Evolutionary conservation across 1,140 invertebrate genomes (phyloP), one percentile per base, ranked within the genome.

Genomic region (Sycophila sp.): DNA sequence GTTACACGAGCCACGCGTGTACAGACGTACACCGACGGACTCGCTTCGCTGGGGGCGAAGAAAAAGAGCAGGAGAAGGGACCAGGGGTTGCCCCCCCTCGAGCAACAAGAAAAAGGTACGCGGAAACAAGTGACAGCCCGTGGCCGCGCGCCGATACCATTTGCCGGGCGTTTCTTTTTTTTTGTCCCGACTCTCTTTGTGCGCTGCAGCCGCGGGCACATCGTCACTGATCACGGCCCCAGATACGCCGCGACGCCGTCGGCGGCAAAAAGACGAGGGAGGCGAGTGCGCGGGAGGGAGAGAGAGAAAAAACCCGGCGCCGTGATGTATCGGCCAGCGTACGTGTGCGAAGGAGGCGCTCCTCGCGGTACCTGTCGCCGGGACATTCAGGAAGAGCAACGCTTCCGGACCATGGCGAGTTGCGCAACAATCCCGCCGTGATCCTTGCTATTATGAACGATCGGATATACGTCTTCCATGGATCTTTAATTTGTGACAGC

Each of bases 111-210:
- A 15, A 68, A 72, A 49, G 76, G 72, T 75, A 85, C 82, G 82
- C 83, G 83, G 83, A 85, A 86, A 83, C 79, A 79, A 77, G 77
- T 83, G 84, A 83, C 83, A 83, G 81, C 82, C 84, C 82, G 80
- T 86, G 80, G 26, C 80, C 71, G 77, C 69, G 69, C 82, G 80
- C 80, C 81, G 75, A 81, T 78, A 80, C 80, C 82, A 84, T 84
- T 83, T 86, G 76, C 79, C 75, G 24, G 38, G 64, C 51, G 22
- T 63, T 32, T n/a, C 51, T 19, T 32, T 55, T n/a, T 42, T 75
- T 81, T 81, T 79, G 75, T 74, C 30, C 49, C 28, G 38, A 6
- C 36, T 56, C 68, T 69, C 56, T 71, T 72, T 49, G 53, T 68
- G 56, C 56, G 71, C 74, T 59, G 74, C 66, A 69, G 71, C 76